These are phyloP conservation scores for Melipona beecheii DNA, from an alignment of 2,888 invertebrate genomes.

Conservation along the genomic window DNA sequence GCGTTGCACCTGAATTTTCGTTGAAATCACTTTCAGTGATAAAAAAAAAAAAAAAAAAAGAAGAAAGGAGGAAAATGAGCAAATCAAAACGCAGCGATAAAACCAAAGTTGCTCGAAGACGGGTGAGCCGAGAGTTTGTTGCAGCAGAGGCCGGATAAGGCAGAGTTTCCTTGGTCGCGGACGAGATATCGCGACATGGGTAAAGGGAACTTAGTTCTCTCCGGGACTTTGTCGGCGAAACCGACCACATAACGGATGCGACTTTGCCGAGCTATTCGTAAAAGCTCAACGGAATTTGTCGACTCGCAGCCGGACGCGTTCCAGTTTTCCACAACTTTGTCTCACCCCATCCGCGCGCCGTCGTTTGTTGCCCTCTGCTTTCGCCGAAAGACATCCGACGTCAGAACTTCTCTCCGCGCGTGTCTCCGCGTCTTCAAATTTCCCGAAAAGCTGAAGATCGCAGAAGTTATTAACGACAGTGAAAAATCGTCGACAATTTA, in stretches of 20 bases:
- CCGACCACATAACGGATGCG: constrained; percentile 38
- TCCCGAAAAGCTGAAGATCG: too few relatives aligned
- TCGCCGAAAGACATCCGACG: neutral
- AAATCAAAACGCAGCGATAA: too few relatives aligned
- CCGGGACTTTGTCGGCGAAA: constrained; percentile 20
- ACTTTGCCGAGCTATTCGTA: constrained; percentile 44
- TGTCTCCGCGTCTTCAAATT: too few relatives aligned
- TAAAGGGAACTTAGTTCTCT: constrained; percentile 37
- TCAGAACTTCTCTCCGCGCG: too few relatives aligned
- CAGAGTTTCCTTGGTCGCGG: constrained; percentile 26
- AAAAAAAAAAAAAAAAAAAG: too few relatives aligned
- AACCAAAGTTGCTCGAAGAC: constrained; percentile 37
- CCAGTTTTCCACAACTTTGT: constrained; percentile 41
- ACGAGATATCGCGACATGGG: constrained; percentile 30
- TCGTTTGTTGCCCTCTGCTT: constrained; percentile 10
- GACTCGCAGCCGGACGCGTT: constrained; percentile 9
- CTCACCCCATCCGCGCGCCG: neutral
- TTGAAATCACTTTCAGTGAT: too few relatives aligned
- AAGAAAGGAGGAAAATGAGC: too few relatives aligned
- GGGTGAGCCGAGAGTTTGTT: constrained; percentile 19
- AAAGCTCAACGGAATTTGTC: constrained; percentile 53
- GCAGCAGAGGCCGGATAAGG: constrained; percentile 31
- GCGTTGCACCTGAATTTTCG: too few relatives aligned
- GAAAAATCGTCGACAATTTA: too few relatives aligned
- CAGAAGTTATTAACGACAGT: too few relatives aligned